A percentile compares a stretch with the other conserved stretches of the same genome.
These are phyloP conservation scores for Lonchura striata DNA, from an alignment of 2,113 vertebrate species.

Conservation along the genomic window DNA sequence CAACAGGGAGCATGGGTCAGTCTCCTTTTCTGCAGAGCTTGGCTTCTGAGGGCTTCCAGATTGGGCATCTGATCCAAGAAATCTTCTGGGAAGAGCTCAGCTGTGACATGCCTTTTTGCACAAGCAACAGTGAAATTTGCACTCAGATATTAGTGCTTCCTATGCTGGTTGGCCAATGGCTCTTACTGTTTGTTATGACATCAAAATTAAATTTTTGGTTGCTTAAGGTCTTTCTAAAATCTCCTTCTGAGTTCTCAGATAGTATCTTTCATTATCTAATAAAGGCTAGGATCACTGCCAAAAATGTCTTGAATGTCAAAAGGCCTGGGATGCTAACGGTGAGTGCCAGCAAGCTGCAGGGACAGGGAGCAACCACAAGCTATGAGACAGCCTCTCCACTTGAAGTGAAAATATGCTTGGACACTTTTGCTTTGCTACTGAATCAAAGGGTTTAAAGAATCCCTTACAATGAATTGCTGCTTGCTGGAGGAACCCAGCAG, in stretches of 20 bases:
- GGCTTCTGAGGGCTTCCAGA: background rate
- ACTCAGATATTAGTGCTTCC: background rate
- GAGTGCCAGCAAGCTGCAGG: background rate
- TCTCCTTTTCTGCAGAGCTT: background rate
- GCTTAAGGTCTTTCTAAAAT: background rate
- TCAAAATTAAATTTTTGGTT: slow-evolving; percentile 4
- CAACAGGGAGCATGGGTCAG: background rate
- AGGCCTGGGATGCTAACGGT: background rate
- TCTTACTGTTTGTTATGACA: background rate
- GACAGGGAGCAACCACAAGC: background rate
- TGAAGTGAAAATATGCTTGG: background rate
- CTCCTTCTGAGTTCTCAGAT: background rate
- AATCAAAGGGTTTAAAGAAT: background rate
- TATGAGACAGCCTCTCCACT: background rate
- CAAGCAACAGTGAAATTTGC: background rate
- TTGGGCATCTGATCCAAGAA: background rate
- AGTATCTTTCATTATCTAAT: background rate
- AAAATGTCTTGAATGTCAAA: background rate
- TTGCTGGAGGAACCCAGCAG: background rate
- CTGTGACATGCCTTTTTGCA: background rate
- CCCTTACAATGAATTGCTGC: background rate
- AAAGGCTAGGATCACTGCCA: background rate
- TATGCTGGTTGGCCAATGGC: rapidly evolving
- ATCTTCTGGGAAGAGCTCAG: background rate
- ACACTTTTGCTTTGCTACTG: background rate